Percentiles rank a stretch among this genome's conserved stretches.
These are phyloP conservation scores for Rhogogaster chlorosoma DNA, from an alignment of 2,888 invertebrate species.

Conservation along the genomic window DNA sequence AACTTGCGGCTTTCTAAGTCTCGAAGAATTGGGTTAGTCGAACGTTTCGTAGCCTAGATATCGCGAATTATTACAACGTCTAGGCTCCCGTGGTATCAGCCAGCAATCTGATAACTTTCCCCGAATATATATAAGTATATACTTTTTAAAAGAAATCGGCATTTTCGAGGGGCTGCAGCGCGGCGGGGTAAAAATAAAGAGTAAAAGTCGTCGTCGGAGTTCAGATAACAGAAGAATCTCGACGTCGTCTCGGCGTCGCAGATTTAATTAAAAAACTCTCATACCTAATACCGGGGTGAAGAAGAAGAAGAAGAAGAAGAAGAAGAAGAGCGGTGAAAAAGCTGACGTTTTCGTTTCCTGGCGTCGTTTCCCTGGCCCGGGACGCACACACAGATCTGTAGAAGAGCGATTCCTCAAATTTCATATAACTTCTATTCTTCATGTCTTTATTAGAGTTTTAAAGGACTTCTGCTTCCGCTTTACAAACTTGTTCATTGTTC, in stretches of 20 bases:
- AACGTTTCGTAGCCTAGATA: not conserved
- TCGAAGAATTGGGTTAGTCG: conserved; percentile 9
- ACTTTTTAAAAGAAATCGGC: not conserved
- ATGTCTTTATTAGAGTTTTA: not conserved
- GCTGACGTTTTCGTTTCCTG: conserved; percentile 43
- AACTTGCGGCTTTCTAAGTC: not conserved
- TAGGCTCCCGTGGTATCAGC: not conserved
- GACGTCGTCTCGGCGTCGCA: conserved; percentile 31
- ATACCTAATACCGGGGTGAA: not conserved
- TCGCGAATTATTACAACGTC: not conserved
- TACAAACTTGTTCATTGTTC: not conserved
- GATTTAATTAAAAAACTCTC: conserved; percentile 45
- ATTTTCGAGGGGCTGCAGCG: not conserved
- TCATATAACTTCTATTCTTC: not conserved
- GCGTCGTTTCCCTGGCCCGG: not conserved
- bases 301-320: not conserved
- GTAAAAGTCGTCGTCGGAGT: not conserved
- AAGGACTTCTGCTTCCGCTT: not conserved
- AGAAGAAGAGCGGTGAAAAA: not conserved
- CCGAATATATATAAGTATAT: too few relatives aligned
- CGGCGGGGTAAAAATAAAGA: not conserved
- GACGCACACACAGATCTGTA: not conserved
- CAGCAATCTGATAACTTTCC: not conserved
- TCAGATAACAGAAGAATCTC: conserved; percentile 4
- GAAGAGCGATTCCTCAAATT: conserved; percentile 9